Evolutionary conservation across 2,888 invertebrate genomes (phyloP).

Genomic region (Sphaerophoria rueppellii): DNA sequence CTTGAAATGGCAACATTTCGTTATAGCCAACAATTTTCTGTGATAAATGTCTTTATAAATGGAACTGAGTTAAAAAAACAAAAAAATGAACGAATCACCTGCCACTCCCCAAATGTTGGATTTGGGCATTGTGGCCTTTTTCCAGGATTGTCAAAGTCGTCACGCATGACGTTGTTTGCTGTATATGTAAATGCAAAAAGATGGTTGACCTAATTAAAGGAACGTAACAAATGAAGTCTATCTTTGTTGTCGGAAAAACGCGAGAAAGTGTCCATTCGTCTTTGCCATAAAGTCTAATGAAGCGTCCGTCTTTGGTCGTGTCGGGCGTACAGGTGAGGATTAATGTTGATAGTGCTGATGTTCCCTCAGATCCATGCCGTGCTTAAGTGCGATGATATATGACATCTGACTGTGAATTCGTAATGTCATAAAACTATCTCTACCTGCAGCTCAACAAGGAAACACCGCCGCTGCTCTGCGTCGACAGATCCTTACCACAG

Average conservation of each 20-base stretch:
- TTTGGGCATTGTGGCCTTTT: constrained; percentile 19
- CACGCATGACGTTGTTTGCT: constrained; percentile 14
- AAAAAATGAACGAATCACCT: constrained; percentile 12
- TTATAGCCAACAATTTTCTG: constrained; percentile 59
- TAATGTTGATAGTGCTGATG: constrained; percentile 30
- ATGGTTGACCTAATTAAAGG: constrained; percentile 60
- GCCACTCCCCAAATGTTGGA: constrained; percentile 45
- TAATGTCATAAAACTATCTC: not conserved
- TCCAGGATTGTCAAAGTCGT: constrained; percentile 30
- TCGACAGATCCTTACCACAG: constrained; percentile 13
- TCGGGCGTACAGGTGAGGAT: constrained; percentile 48
- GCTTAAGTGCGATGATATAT: not conserved
- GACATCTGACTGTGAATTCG: not conserved
- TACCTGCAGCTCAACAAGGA: constrained; percentile 16
- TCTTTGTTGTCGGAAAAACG: not conserved
- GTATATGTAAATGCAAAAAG: not conserved
- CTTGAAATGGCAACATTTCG: constrained; percentile 47
- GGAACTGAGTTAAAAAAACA: constrained; percentile 23
- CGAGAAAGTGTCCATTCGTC: not conserved
- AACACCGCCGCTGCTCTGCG: not conserved
- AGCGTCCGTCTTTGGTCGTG: not conserved
- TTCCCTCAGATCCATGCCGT: constrained; percentile 11
- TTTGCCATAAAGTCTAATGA: not conserved
- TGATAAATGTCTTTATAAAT: constrained; percentile 72
- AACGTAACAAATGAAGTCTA: constrained; percentile 14